Percentiles rank a stretch among this genome's conserved stretches.
These are phyloP conservation scores for Ophthalmolycus amberensis DNA, from an alignment of 2,113 vertebrate species.

Conservation along the genomic window DNA sequence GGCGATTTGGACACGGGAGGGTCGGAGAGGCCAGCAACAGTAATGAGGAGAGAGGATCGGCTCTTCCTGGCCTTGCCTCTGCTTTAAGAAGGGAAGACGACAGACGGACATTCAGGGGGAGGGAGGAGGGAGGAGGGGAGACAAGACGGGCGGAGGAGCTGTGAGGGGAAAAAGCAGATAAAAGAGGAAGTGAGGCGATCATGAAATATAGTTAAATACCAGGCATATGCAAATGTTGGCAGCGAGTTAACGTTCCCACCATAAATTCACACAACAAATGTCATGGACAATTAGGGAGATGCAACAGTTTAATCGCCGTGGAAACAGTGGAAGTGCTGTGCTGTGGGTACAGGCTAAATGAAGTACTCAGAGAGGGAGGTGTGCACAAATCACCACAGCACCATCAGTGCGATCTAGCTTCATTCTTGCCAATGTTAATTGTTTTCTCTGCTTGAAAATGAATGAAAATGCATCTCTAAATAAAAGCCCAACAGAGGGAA, in stretches of 20 bases:
- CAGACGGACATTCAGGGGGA: background rate
- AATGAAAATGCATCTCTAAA: conserved; percentile 6
- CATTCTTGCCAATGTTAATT: conserved; percentile 10
- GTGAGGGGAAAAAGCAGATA: conserved; percentile 11
- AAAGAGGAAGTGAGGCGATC: background rate
- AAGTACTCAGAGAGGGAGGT: conserved; percentile 16
- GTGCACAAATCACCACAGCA: conserved; percentile 24
- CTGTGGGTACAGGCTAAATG: conserved; percentile 23
- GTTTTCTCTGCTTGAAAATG: conserved; percentile 16
- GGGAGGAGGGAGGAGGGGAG: no score
- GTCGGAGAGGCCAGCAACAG: conserved; percentile 24
- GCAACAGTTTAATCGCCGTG: conserved; percentile 57
- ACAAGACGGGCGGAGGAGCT: background rate
- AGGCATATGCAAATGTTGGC: conserved; percentile 1
- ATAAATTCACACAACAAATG: conserved; percentile 15
- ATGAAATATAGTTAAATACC: background rate
- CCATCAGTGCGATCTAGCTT: conserved; percentile 14
- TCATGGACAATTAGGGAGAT: conserved; percentile 44
- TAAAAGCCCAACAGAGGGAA: conserved; percentile 4
- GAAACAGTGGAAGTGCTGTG: conserved; percentile 52
- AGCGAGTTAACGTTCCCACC: conserved; percentile 1
- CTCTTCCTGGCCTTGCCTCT: no score
- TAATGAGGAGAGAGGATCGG: conserved; percentile 22
- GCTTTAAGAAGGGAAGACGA: background rate
- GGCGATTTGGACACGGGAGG: conserved; percentile 26